Conservation (phyloP, 2,113 vertebrate species). For the Corythaeola cristata region DNA sequence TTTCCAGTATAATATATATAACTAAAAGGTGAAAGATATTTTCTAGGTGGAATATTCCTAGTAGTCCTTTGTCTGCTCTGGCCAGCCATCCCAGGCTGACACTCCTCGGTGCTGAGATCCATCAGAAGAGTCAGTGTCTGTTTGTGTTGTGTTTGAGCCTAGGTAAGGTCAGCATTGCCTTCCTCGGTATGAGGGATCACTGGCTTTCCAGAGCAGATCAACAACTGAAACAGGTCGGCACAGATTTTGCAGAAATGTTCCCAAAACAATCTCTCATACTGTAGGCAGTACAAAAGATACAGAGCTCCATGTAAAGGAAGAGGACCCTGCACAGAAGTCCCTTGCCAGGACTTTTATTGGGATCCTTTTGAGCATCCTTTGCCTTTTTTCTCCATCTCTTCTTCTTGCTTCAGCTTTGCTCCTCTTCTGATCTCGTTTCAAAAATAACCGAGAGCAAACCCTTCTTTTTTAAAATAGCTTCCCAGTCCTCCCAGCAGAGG, state of each 20-base stretch:
- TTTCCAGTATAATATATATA: background rate
- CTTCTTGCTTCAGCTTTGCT: background rate
- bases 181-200: background rate
- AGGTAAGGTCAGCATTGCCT: background rate
- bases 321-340: background rate
- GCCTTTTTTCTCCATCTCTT: slow-evolving; percentile 4
- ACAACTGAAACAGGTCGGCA: background rate
- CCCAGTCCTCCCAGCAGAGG: background rate
- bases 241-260: background rate
- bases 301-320: background rate
- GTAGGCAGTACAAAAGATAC: background rate
- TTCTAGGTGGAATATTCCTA: background rate
- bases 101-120: background rate
- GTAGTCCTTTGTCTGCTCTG: background rate
- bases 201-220: background rate
- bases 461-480: slow-evolving; percentile 43
- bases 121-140: background rate
- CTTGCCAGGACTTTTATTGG: background rate
- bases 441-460: slow-evolving; percentile 28
- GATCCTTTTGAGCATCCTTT: slow-evolving; percentile 15
- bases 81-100: background rate
- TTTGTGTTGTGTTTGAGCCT: background rate
- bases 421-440: slow-evolving; percentile 14
- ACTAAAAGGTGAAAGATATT: background rate
- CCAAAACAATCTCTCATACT: background rate